Evolutionary conservation across 2,113 vertebrate genomes (phyloP).

Genomic region (Odocoileus virginianus): DNA sequence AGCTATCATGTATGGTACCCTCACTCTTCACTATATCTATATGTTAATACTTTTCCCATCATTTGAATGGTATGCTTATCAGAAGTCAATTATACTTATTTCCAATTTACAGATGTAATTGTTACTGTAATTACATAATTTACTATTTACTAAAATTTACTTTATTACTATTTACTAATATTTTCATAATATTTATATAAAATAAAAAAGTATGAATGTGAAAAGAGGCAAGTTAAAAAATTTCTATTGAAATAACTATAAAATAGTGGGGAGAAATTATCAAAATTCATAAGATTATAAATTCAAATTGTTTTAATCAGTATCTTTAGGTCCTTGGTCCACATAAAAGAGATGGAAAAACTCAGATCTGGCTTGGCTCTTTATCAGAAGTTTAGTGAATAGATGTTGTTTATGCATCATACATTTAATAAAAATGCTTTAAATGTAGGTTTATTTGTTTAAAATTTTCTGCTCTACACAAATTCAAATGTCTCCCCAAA

Average conservation of each 20-base stretch:
- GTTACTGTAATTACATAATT: neutral
- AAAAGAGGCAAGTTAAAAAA: neutral
- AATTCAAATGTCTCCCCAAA: neutral
- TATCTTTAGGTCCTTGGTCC: neutral
- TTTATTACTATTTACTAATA: too few species aligned
- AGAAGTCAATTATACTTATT: neutral
- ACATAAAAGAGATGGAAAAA: constrained; percentile 3
- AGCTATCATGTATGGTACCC: too few species aligned
- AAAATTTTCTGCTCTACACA: neutral
- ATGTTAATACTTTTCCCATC: neutral
- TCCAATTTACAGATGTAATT: neutral
- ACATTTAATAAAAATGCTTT: neutral
- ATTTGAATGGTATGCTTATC: neutral
- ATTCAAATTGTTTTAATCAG: neutral
- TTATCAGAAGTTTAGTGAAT: neutral
- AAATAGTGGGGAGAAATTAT: neutral
- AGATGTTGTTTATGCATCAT: neutral
- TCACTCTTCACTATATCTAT: neutral
- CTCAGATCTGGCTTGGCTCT: neutral
- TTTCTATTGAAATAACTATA: neutral
- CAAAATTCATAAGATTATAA: neutral
- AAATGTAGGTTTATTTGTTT: neutral
- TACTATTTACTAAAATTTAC: neutral
- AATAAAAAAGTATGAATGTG: neutral
- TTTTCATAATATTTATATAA: neutral